phyloP scores from a whole-genome alignment of 2,113 vertebrate species.

The Sylvietta virens region DNA sequence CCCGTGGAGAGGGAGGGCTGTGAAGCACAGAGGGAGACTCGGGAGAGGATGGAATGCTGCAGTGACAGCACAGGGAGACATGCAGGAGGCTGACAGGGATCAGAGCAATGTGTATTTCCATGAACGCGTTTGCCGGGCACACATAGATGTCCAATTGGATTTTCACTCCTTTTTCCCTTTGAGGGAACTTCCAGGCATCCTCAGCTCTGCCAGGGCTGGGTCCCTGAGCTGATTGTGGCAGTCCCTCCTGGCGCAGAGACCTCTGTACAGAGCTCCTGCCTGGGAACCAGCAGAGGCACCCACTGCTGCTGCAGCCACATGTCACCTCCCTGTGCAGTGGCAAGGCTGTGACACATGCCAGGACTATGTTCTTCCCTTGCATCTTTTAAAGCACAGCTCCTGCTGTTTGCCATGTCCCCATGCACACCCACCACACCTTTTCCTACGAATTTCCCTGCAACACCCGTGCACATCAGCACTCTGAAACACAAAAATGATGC shows the following conservation, averaged over 20 bases:
- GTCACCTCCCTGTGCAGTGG: neutral
- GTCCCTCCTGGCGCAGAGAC: neutral
- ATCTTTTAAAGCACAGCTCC: neutral
- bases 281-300: neutral
- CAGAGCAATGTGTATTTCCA: fast-evolving
- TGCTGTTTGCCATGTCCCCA: neutral
- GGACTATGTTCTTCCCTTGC: neutral
- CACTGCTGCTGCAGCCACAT: neutral
- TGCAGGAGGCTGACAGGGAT: neutral
- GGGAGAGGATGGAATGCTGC: neutral
- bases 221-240: neutral
- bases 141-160: fast-evolving
- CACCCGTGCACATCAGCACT: neutral
- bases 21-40: neutral
- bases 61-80: neutral
- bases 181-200: neutral
- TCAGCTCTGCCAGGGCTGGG: neutral
- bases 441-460: neutral
- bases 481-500: fast-evolving
- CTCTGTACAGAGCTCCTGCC: neutral
- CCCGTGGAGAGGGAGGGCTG: neutral
- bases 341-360: neutral
- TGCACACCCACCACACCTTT: neutral
- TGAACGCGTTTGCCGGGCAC: fast-evolving
- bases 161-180: neutral